Evolutionary conservation across 2,888 invertebrate genomes (phyloP).

Genomic region (Drosophila fulvimacula): DNA sequence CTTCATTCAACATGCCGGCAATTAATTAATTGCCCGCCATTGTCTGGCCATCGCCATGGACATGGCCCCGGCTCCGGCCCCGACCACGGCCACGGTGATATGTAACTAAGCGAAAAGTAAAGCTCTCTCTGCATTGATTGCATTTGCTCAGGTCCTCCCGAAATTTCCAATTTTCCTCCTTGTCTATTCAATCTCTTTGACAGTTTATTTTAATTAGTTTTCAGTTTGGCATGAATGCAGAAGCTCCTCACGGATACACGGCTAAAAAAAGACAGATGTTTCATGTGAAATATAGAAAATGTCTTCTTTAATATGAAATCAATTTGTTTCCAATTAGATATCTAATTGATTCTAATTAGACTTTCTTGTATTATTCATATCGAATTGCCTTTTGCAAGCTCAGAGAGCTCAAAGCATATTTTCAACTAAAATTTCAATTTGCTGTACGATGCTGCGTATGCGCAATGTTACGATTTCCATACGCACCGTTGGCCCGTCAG

Average conservation of each 20-base stretch:
- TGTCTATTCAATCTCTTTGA: constrained; percentile 4
- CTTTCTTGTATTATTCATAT: not conserved
- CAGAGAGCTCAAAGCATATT: not conserved
- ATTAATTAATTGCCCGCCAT: constrained; percentile 45
- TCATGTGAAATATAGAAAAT: not conserved
- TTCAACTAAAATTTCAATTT: not conserved
- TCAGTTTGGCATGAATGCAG: not conserved
- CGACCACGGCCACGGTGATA: not conserved
- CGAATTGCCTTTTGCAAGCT: not conserved
- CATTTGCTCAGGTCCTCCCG: not conserved
- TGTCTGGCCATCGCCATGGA: constrained; percentile 3
- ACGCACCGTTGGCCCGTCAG: not conserved
- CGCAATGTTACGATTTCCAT: not conserved
- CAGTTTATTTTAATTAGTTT: constrained; percentile 6
- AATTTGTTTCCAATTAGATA: not conserved
- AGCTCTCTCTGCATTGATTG: constrained; percentile 1
- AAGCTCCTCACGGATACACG: not conserved
- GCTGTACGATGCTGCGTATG: constrained; percentile 7
- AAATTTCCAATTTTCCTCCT: not conserved
- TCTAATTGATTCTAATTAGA: constrained; percentile 1
- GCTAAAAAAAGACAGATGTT: not conserved
- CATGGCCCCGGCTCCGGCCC: no score
- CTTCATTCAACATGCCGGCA: constrained; percentile 15
- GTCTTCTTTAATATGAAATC: not conserved
- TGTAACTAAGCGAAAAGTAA: constrained; percentile 3